phyloP scores from a whole-genome alignment of 2,888 invertebrate genomes.

The Nomada ferruginata region DNA sequence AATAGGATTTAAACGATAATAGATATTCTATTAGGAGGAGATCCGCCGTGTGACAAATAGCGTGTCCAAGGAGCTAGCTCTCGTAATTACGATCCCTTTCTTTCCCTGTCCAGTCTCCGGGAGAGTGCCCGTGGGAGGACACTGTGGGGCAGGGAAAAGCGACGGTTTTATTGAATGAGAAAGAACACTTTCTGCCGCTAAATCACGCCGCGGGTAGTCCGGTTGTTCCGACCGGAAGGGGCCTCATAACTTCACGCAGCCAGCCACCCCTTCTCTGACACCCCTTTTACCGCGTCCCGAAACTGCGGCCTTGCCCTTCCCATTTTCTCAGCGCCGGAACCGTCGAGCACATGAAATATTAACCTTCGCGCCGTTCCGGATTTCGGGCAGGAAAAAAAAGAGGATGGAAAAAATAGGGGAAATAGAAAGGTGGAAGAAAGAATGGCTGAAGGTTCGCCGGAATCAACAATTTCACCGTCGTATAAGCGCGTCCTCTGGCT shows the following conservation, averaged over 20 bases:
- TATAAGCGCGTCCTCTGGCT: slow-evolving; percentile 6
- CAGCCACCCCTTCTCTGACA: slow-evolving; percentile 63
- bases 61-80: slow-evolving; percentile 30
- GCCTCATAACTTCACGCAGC: slow-evolving; percentile 79
- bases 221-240: slow-evolving; percentile 77
- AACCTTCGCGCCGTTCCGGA: slow-evolving; percentile 78
- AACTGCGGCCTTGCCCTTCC: slow-evolving; percentile 73
- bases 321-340: slow-evolving; percentile 82
- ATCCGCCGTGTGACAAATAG: slow-evolving; percentile 45
- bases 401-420: slow-evolving; percentile 51
- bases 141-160: slow-evolving; percentile 47
- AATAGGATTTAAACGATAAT: slow-evolving; percentile 39
- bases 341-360: slow-evolving; percentile 81
- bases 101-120: slow-evolving; percentile 30
- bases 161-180: slow-evolving; percentile 79
- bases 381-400: slow-evolving; percentile 62
- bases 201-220: slow-evolving; percentile 79
- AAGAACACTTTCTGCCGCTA: slow-evolving; percentile 74
- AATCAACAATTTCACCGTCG: slow-evolving; percentile 54
- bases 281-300: slow-evolving; percentile 62
- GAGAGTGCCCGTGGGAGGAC: slow-evolving; percentile 46
- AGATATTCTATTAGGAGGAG: slow-evolving; percentile 30
- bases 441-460: slow-evolving; percentile 40
- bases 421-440: slow-evolving; percentile 11
- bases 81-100: slow-evolving; percentile 43